phyloP scores from a whole-genome alignment of 1,140 invertebrate species.

The Ephestia elutella region DNA sequence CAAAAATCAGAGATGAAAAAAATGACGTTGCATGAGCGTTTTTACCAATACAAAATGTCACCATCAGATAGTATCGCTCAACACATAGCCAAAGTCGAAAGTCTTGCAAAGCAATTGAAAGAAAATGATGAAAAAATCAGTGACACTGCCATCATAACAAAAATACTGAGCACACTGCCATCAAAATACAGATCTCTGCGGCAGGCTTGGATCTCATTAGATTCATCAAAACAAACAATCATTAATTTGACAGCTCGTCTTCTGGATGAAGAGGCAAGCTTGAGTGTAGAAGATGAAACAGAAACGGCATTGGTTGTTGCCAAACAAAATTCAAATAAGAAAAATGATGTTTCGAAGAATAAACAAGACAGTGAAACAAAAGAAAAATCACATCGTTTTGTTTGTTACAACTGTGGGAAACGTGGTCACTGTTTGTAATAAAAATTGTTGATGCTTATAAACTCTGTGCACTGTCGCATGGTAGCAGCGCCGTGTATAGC shows the following conservation, averaged over 20 bases:
- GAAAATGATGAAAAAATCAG: conserved; percentile 43
- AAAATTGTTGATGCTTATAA: no score
- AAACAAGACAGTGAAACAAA: no score
- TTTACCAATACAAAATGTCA: conserved; percentile 48
- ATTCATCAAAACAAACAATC: conserved; percentile 45
- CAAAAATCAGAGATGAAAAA: conserved; percentile 44
- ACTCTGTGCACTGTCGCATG: no score
- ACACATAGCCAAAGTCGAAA: conserved; percentile 53
- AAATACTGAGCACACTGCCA: conserved; percentile 43
- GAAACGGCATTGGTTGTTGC: conserved; percentile 4
- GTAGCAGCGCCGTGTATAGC: no score
- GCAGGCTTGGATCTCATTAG: conserved; percentile 53
- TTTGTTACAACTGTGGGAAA: no score
- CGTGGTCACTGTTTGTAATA: no score
- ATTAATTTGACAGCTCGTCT: conserved; percentile 49
- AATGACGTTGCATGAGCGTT: conserved; percentile 48
- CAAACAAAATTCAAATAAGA: no score
- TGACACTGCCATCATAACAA: conserved; percentile 48
- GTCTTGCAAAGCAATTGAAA: no score
- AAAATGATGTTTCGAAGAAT: no score
- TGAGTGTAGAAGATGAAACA: conserved; percentile 24
- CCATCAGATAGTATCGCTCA: conserved; percentile 35
- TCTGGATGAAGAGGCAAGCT: conserved; percentile 51
- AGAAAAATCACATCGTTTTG: no score
- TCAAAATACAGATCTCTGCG: conserved; percentile 40